These are phyloP conservation scores for Centropyge bicolor DNA, from an alignment of 2,797 vertebrate species.

Conservation along the genomic window DNA sequence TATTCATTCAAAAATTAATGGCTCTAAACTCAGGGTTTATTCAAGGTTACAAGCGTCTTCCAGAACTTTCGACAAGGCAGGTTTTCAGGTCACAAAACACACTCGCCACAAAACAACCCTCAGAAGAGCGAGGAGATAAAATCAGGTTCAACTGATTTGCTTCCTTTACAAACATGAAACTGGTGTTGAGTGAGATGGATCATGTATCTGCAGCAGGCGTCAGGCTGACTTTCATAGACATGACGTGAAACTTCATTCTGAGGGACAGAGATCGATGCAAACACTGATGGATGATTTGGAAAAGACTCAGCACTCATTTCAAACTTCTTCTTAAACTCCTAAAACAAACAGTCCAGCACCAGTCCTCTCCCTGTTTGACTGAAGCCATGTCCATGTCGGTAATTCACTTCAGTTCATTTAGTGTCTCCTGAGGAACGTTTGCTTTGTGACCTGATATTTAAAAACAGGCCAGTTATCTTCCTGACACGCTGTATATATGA, in stretches of 20 bases:
- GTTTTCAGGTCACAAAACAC: no score
- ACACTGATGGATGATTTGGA: not conserved
- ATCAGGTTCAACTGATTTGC: not conserved
- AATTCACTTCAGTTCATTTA: not conserved
- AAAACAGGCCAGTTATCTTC: slow-evolving; percentile 1
- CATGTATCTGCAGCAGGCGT: not conserved
- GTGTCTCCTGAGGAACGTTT: not conserved
- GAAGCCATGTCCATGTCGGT: no score
- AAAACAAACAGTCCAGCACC: not conserved
- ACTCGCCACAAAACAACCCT: no score
- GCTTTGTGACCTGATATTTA: not conserved
- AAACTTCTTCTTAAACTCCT: not conserved
- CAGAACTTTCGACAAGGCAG: no score
- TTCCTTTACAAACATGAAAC: not conserved
- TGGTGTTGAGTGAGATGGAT: not conserved
- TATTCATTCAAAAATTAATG: no score
- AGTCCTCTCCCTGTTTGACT: not conserved
- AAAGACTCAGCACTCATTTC: not conserved
- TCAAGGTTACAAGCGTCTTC: no score
- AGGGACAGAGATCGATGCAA: not conserved
- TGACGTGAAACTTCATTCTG: not conserved
- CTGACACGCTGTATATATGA: not conserved
- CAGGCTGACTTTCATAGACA: not conserved
- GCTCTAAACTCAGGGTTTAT: no score
- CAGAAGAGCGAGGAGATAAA: not conserved